Evolutionary conservation across 2,113 vertebrate species (phyloP).

Genomic region (Megaceryle maxima): DNA sequence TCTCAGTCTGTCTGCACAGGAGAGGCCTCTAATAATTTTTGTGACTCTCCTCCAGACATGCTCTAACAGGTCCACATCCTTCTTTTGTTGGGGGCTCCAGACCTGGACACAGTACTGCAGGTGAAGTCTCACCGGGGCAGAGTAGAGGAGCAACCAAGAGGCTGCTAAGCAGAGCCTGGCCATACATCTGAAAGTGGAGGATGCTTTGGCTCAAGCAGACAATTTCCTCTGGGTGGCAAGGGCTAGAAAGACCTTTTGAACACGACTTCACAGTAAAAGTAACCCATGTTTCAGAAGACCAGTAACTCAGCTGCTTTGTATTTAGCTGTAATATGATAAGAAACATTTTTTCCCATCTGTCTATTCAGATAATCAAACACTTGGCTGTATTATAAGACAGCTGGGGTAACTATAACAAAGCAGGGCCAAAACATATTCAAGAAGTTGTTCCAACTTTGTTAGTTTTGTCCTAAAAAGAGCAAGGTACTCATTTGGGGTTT

Average conservation of each 20-base stretch:
- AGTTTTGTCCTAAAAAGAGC: neutral
- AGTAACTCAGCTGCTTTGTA: neutral
- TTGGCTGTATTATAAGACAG: neutral
- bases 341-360: neutral
- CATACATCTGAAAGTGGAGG: neutral
- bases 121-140: too few species aligned
- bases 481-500: neutral
- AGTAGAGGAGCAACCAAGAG: neutral
- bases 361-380: neutral
- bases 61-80: too few species aligned
- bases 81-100: too few species aligned
- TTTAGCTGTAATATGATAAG: neutral
- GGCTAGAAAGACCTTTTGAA: neutral
- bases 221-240: neutral
- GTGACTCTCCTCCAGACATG: too few species aligned
- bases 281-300: neutral
- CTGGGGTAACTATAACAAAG: neutral
- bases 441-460: conserved; percentile 4
- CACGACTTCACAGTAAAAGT: neutral
- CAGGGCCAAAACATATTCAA: neutral
- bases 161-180: neutral
- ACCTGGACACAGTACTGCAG: too few species aligned
- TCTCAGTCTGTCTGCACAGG: too few species aligned
- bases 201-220: neutral
- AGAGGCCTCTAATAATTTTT: too few species aligned